Evolutionary conservation across 2,113 vertebrate species (phyloP), one percentile per base, ranked within the genome.

Genomic region (Vombatus ursinus): DNA sequence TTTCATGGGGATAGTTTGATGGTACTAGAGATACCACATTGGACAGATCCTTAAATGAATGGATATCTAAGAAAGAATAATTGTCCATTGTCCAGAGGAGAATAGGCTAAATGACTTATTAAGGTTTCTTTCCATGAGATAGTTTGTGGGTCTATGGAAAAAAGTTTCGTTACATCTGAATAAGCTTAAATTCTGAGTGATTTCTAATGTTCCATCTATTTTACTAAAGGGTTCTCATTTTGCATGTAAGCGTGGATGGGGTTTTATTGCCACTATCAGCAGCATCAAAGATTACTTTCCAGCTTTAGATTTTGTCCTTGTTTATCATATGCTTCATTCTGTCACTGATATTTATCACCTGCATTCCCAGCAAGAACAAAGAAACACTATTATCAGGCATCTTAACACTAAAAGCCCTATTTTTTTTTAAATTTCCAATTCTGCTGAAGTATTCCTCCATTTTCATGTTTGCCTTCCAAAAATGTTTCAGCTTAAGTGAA

Each of bases 401-500:
- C 52, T 90, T 97, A 97, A 95, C 28, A 97, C 77, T 97, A 97
- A 98, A 98, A 98, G 61, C 52, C 31, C 50, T 54, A 90, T 94
- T 97, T 97, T 92, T 97, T 68, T 49, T 93, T 95, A 47, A 37
- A 84, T 97, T 97, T 97, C 96, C 97, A 97, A 97, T 96, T 95
- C 94, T 95, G 97, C 91, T 95, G 90, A 98, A 98, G 90, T 92
- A 95, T 97, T 96, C 97, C 96, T 97, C 94, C 91, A 23, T 22
- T 96, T 90, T 98, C 96, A n/a, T 96, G 93, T 97, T 98, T 96
- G 95, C 49, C 89, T 98, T 98, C 96, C 94, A 98, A 96, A 97
- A 98, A 96, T 95, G 95, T 95, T 98, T 97, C 92, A 96, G 54
- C 96, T 98, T 94, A 97, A 97, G 94, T 98, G 98, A 98, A 98